Evolutionary conservation across 2,888 invertebrate genomes (phyloP), one percentile per base, ranked within the genome.

Genomic region (Ectemnius cavifrons): DNA sequence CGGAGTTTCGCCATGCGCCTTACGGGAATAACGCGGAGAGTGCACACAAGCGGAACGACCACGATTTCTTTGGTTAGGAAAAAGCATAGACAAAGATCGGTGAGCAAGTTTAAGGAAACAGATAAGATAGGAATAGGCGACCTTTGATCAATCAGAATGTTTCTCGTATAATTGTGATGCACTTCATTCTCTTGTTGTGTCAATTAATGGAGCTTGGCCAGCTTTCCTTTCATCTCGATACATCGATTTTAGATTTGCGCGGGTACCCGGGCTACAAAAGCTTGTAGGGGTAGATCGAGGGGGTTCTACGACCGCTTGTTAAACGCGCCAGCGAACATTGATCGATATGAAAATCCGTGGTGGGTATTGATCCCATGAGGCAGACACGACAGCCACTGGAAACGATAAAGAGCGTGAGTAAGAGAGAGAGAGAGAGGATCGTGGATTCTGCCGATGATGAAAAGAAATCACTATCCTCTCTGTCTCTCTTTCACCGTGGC

Each of bases 231-330:
- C 65, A 77, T 57, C 45, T 70, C 66, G 58, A 66, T 14, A 67
- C 64, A 76, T 75, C 65, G 76, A 76, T 64, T 75, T 67, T 46
- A 65, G 64, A 65, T 71, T 75, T 45, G 70, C 57, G 13, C 18
- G 4, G 20, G 3, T 23, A 23, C 3, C 23, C 23, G 23, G 23
- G 23, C 23, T 23, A 20, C 60, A 65, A 46, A 62, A 16, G 76
- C 49, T 61, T 46, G 58, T 62, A 67, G 23, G 3, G 3, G 23
- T 2, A 23, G 23, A 23, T 23, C 23, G 23, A 57, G 18, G 47
- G 47, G 67, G 76, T 77, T 71, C 65, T 27, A 63, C 16, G 64
- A 77, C 67, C 76, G 46, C 56, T 37, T 47, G 76, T 68, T 71
- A 56, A 76, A 63, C 71, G 67, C 49, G 20, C 45, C 56, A 47